Evolutionary conservation across 2,797 vertebrate species (phyloP).

Genomic region (Phyllotis vaccarum): DNA sequence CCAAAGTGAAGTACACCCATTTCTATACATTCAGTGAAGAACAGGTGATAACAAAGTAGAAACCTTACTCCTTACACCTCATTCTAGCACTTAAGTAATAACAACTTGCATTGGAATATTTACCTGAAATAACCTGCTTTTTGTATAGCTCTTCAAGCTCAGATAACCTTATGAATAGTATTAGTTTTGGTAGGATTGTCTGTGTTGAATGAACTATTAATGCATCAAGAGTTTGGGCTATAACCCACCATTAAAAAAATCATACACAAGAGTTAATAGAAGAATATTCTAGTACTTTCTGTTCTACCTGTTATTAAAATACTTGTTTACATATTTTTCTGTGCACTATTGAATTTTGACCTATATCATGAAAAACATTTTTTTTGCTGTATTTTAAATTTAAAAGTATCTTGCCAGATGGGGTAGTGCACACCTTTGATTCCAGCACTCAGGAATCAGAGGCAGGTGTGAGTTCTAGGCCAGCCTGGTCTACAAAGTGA

Average conservation of each 20-base stretch:
- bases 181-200: background rate
- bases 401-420: background rate
- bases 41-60: background rate
- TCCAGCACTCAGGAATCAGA: background rate
- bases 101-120: background rate
- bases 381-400: constrained; percentile 26
- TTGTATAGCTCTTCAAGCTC: background rate
- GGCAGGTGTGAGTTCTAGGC: background rate
- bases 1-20: background rate
- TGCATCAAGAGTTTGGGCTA: background rate
- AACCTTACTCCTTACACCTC: background rate
- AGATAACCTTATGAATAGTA: background rate
- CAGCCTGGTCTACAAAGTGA: background rate
- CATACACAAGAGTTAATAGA: background rate
- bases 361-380: background rate
- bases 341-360: background rate
- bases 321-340: background rate
- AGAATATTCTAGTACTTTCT: background rate
- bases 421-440: background rate
- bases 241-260: background rate
- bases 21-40: background rate
- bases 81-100: background rate
- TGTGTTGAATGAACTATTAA: constrained; percentile 6
- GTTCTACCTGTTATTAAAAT: background rate
- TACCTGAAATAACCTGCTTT: background rate